Conservation (phyloP, 2,113 vertebrate species). For the Podilymbus podiceps region DNA sequence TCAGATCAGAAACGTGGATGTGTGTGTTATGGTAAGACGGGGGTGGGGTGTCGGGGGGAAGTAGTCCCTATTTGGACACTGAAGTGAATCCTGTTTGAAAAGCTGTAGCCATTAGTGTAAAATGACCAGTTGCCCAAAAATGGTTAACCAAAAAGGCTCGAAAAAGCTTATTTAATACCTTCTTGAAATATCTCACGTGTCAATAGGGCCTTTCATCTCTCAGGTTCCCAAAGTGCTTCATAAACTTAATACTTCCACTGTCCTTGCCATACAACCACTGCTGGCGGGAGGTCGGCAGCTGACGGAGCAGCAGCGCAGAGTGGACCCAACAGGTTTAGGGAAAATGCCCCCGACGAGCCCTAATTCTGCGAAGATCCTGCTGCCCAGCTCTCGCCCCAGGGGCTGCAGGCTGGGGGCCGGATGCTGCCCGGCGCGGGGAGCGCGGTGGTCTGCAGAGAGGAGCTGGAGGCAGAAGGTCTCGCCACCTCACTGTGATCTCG, state of each 20-base stretch:
- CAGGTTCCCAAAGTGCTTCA: background rate
- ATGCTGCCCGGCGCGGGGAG: background rate
- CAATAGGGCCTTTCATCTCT: slow-evolving; percentile 46
- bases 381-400: background rate
- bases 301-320: background rate
- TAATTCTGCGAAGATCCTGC: background rate
- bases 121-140: slow-evolving; percentile 11
- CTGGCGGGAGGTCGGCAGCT: background rate
- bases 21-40: background rate
- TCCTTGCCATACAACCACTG: background rate
- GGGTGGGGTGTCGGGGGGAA: too few relatives aligned
- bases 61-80: background rate
- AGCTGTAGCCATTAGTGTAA: slow-evolving; percentile 13
- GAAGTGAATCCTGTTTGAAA: background rate
- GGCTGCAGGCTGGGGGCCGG: background rate
- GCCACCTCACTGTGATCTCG: background rate
- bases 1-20: background rate
- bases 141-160: slow-evolving; percentile 47
- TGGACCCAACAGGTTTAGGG: background rate
- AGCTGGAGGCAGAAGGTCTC: background rate
- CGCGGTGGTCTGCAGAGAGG: background rate
- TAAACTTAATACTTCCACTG: background rate
- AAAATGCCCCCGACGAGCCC: background rate
- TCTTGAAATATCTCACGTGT: background rate
- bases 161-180: slow-evolving; percentile 30